Evolutionary conservation across 2,797 vertebrate genomes (phyloP).

Genomic region (Halcyon leucocephala): DNA sequence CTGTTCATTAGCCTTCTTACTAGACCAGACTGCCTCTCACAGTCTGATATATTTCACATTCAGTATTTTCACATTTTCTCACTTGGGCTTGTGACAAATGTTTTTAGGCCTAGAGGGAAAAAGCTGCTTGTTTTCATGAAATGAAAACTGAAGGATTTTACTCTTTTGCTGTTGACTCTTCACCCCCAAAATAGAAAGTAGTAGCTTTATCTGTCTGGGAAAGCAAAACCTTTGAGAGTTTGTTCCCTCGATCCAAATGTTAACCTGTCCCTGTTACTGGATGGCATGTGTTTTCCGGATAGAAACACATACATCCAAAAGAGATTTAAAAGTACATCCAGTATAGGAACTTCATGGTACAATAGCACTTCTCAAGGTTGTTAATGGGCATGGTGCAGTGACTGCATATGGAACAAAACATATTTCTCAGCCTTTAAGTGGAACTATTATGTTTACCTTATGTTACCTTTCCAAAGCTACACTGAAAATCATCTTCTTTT

Average conservation of each 20-base stretch:
- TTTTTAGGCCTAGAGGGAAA: slow-evolving; percentile 42
- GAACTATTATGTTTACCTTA: not conserved
- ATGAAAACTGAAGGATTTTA: not conserved
- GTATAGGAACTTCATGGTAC: not conserved
- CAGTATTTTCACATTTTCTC: slow-evolving; percentile 25
- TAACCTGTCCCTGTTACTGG: not conserved
- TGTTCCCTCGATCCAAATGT: not conserved
- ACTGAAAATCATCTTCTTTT: not conserved
- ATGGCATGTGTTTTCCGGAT: not conserved
- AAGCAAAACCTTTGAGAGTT: not conserved
- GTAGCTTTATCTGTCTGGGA: not conserved
- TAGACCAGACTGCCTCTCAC: slow-evolving; percentile 49
- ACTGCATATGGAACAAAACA: not conserved
- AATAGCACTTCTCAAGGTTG: not conserved
- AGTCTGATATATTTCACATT: slow-evolving; percentile 46
- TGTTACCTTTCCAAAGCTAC: not conserved
- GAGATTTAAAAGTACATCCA: not conserved
- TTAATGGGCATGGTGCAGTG: not conserved
- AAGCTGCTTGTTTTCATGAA: slow-evolving; percentile 58
- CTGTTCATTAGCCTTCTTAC: slow-evolving; percentile 40
- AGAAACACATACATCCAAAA: not conserved
- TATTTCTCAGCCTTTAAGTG: not conserved
- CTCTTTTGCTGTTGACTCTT: not conserved
- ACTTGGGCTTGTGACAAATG: slow-evolving; percentile 46
- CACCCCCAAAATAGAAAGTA: slow-evolving; percentile 26